Conservation (phyloP, 2,888 invertebrate genomes). For the Dinocampus coccinellae region DNA sequence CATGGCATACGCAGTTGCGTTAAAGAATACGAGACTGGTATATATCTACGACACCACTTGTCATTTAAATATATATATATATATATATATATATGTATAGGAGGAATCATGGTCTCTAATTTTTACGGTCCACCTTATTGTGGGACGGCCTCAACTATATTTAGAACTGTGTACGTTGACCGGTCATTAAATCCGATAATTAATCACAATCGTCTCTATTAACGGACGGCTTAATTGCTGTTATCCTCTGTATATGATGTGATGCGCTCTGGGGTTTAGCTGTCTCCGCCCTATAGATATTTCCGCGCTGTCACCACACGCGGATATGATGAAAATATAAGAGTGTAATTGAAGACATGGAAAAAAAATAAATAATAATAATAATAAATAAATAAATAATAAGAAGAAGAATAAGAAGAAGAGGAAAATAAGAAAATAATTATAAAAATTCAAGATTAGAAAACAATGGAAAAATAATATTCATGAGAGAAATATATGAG, state of each 20-base stretch:
- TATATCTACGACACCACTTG: neutral
- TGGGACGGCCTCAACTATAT: slow-evolving; percentile 54
- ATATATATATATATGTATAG: slow-evolving; percentile 32
- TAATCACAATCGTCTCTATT: slow-evolving; percentile 68
- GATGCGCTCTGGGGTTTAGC: slow-evolving; percentile 45
- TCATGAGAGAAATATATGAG: too few species aligned
- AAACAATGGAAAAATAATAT: too few species aligned
- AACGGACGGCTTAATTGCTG: slow-evolving; percentile 67
- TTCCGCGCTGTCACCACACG: slow-evolving; percentile 25
- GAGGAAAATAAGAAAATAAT: neutral
- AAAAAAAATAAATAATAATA: too few species aligned
- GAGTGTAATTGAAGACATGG: too few species aligned
- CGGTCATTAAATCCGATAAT: slow-evolving; percentile 68
- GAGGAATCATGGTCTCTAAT: slow-evolving; percentile 66
- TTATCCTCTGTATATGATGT: slow-evolving; percentile 56
- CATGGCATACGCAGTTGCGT: neutral
- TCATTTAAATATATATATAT: slow-evolving; percentile 5
- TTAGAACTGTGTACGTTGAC: slow-evolving; percentile 61
- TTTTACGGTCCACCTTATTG: slow-evolving; percentile 61
- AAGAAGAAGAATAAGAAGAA: slow-evolving; percentile 13
- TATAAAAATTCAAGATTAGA: too few species aligned
- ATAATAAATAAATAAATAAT: too few species aligned
- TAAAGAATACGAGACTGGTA: neutral
- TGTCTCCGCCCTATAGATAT: slow-evolving; percentile 21
- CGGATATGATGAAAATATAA: neutral